Evolutionary conservation across 2,113 vertebrate genomes (phyloP).

Genomic region (Myotis lucifugus): DNA sequence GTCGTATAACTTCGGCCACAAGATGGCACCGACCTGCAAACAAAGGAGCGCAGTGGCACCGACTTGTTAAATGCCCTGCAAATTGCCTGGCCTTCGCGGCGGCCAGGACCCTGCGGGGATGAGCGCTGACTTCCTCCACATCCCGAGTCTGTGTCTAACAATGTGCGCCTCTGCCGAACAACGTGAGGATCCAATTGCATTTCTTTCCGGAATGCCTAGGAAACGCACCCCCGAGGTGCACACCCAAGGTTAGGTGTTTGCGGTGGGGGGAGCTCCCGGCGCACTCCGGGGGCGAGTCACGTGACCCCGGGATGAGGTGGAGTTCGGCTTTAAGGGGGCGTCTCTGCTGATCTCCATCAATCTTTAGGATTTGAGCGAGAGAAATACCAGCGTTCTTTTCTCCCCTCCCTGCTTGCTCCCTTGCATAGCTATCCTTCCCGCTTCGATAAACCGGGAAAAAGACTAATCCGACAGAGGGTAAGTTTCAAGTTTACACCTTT

Average conservation of each 20-base stretch:
- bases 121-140: not conserved
- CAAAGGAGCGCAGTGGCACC: slow-evolving; percentile 29
- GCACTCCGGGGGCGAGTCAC: slow-evolving; percentile 75
- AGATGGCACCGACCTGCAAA: slow-evolving; percentile 85
- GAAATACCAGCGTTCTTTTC: slow-evolving; percentile 51
- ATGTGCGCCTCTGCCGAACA: not conserved
- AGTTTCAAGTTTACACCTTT: slow-evolving; percentile 45
- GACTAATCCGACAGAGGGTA: slow-evolving; percentile 16
- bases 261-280: slow-evolving; percentile 62
- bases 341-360: slow-evolving; percentile 74
- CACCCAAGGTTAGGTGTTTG: slow-evolving; percentile 68
- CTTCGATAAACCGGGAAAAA: not conserved
- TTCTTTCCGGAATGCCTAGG: slow-evolving; percentile 78
- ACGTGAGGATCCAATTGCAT: not conserved
- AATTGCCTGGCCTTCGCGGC: slow-evolving; percentile 33
- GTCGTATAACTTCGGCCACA: slow-evolving; percentile 66
- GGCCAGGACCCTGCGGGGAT: not conserved
- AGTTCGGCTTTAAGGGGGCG: slow-evolving; percentile 85
- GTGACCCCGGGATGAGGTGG: slow-evolving; percentile 84
- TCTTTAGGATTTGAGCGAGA: slow-evolving; percentile 76
- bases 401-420: not conserved
- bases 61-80: slow-evolving; percentile 5
- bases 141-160: not conserved
- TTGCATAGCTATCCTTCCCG: not conserved
- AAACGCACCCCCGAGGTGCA: slow-evolving; percentile 78